These are phyloP conservation scores for Chionomys nivalis DNA, from an alignment of 2,113 vertebrate species.

Conservation along the genomic window DNA sequence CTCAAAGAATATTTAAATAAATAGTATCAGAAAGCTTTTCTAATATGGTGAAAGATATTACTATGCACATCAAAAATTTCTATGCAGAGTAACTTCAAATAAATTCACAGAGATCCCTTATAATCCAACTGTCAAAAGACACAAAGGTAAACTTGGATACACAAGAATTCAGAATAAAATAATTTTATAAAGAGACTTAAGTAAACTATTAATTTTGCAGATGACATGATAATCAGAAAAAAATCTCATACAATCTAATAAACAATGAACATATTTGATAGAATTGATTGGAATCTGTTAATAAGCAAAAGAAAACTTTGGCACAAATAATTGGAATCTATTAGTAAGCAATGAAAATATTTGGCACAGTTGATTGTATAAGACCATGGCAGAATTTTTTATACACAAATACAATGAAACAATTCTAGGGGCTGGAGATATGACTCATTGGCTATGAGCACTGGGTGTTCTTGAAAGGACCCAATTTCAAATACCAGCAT, in stretches of 20 bases:
- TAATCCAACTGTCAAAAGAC: not conserved
- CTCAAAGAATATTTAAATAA: conserved; percentile 6
- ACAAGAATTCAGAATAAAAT: not conserved
- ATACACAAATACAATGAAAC: not conserved
- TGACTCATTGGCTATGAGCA: not conserved
- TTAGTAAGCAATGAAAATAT: not conserved
- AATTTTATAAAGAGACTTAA: not conserved
- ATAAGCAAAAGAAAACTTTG: not conserved
- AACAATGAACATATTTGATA: not conserved
- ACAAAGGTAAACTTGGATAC: not conserved
- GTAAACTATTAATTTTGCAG: not conserved
- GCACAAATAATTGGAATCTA: not conserved
- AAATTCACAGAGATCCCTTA: not conserved
- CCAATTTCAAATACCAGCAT: not conserved
- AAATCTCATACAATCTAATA: not conserved
- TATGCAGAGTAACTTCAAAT: not conserved
- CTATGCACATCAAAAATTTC: not conserved
- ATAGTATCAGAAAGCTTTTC: not conserved
- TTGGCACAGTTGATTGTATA: not conserved
- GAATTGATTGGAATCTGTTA: not conserved
- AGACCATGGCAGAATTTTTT: not conserved
- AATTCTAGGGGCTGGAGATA: not conserved
- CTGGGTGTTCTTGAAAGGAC: not conserved
- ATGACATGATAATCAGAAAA: not conserved
- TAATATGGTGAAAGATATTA: not conserved